Evolutionary conservation across 2,888 invertebrate genomes (phyloP).

Genomic region (Sclerodermus sp.): DNA sequence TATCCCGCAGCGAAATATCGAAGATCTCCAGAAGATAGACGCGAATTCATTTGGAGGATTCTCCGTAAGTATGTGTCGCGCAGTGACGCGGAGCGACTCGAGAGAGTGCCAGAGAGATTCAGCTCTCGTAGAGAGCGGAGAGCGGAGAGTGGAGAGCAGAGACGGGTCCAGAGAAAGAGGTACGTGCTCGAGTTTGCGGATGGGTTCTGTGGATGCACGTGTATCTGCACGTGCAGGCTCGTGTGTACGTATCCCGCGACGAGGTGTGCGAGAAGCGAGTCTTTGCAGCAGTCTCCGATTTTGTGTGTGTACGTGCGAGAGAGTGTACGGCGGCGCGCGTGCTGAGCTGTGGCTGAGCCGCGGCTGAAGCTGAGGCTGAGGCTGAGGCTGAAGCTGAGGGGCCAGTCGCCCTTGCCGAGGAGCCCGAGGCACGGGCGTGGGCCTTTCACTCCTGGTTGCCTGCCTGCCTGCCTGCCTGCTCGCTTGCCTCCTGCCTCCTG

Average conservation of each 20-base stretch:
- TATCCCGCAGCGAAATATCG: too few relatives aligned
- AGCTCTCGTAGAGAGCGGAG: slow-evolving; percentile 18
- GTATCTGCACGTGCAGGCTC: slow-evolving; percentile 24
- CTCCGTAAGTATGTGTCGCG: not conserved
- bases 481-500: too few relatives aligned
- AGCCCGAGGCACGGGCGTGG: slow-evolving; percentile 58
- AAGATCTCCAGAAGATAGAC: too few relatives aligned
- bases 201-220: slow-evolving; percentile 29
- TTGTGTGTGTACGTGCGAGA: slow-evolving; percentile 14
- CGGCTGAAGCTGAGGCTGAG: too few relatives aligned
- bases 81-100: not conserved
- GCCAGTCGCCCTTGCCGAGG: slow-evolving; percentile 56
- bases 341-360: slow-evolving; percentile 23
- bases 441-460: slow-evolving; percentile 54
- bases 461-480: too few relatives aligned
- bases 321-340: slow-evolving; percentile 28
- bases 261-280: not conserved
- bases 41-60: too few relatives aligned
- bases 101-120: slow-evolving; percentile 16
- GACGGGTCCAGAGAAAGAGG: slow-evolving; percentile 12
- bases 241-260: slow-evolving; percentile 2
- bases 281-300: too few relatives aligned
- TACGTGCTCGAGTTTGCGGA: slow-evolving; percentile 12
- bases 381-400: slow-evolving; percentile 20
- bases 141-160: not conserved